Evolutionary conservation across 1,140 invertebrate genomes (phyloP), one percentile per base, ranked within the genome.

Genomic region (Sitodiplosis mosellana): DNA sequence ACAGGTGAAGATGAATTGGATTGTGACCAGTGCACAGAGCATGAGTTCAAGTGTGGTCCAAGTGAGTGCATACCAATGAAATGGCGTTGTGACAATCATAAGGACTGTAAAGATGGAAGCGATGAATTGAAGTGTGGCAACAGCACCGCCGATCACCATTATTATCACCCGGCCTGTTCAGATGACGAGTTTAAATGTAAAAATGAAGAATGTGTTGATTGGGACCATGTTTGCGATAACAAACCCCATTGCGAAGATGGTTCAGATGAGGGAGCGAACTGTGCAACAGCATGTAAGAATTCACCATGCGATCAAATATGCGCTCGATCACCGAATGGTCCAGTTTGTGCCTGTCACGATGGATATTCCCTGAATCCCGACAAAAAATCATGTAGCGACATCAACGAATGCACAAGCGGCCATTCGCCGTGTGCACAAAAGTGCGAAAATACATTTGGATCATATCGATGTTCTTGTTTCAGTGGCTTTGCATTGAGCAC

Each of bases 381-480:
- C 47, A 58, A 58, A 1, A 60, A 59, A 33, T 59, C 67, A 7
- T 80, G 74, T 50, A 45, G 59, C 46, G 83, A 87, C 63, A 68
- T 76, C 4, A 72, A 87, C 60, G 83, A 87, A 61, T 89, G 86
- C 58, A 56, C 64, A 52, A 59, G 73, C 42, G 79, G 82, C 52
- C 75, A 75, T 42, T 27, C 10, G 27, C 69, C 77, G 3, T 93
- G 88, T 61, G 78, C 84, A 48, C 87, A 92, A 61, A 54, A 71
- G 2, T 93, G 89, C 64, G 69, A 64, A 51, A 87, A 89, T 61
- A 73, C 72, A 1, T 60, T 64, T 7, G 81, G 83, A 36, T 77
- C 74, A 21, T 88, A 73, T 64, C 60, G 66, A n/a, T 93, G 88
- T 65, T 70, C 72, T 40, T 90, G 89, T 59, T 63, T 65, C 15